Percentiles rank a stretch among this genome's conserved stretches.
phyloP scores from a whole-genome alignment of 2,888 invertebrate genomes.

The Agrotis ipsilon region DNA sequence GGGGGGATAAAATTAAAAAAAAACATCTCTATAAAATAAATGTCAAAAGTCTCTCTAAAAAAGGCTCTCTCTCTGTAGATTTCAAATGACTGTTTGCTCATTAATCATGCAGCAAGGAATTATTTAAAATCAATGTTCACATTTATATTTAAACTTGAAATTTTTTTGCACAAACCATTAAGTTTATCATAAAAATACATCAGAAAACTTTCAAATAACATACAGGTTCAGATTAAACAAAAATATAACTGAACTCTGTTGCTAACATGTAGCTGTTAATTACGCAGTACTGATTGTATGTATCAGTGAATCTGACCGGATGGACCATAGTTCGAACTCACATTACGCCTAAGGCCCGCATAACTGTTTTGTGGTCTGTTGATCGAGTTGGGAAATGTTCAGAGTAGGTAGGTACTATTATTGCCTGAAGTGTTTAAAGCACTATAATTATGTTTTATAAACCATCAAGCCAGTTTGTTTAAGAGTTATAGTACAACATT shows the following conservation, averaged over 20 bases:
- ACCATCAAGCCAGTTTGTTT: slow-evolving; percentile 1
- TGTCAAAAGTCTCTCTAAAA: too few relatives aligned
- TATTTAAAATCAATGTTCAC: too few relatives aligned
- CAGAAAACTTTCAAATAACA: background rate
- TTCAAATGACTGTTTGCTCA: too few relatives aligned
- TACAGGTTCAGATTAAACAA: background rate
- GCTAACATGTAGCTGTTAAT: slow-evolving; percentile 23
- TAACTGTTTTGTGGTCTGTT: slow-evolving; percentile 40
- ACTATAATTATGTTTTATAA: slow-evolving; percentile 27
- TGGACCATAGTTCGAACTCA: slow-evolving; percentile 24
- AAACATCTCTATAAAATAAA: too few relatives aligned
- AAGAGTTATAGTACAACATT: background rate
- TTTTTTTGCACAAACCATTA: too few relatives aligned
- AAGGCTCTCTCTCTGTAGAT: too few relatives aligned
- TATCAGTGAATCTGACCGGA: slow-evolving; percentile 15
- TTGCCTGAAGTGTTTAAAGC: slow-evolving; percentile 22
- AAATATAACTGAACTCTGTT: slow-evolving; percentile 2
- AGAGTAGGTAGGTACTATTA: slow-evolving; percentile 27
- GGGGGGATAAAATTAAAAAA: too few relatives aligned
- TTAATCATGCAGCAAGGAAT: too few relatives aligned
- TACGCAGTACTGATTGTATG: slow-evolving; percentile 12
- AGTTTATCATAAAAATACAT: too few relatives aligned
- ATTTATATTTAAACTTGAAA: too few relatives aligned
- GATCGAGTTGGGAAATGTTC: slow-evolving; percentile 34
- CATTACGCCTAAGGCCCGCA: slow-evolving; percentile 29